Evolutionary conservation across 2,888 invertebrate genomes (phyloP).

Genomic region (Poecilobothrus nobilitatus): DNA sequence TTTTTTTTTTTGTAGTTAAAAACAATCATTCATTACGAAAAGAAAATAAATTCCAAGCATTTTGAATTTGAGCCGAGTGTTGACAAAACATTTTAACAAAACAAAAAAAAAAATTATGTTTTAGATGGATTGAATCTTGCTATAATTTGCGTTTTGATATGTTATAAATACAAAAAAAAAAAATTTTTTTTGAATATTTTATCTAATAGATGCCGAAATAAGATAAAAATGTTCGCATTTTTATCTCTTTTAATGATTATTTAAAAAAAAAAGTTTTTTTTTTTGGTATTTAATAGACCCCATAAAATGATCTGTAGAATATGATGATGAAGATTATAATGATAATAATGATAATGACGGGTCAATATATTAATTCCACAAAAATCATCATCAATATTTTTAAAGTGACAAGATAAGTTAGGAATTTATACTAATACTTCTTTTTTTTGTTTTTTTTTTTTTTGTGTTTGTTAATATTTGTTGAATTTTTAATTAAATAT

Average conservation of each 20-base stretch:
- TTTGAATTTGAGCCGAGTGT: neutral
- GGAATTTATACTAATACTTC: neutral
- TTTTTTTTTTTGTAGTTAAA: neutral
- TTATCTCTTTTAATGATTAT: neutral
- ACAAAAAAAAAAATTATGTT: neutral
- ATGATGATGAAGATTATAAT: no score
- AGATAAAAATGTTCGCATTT: neutral
- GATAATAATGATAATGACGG: neutral
- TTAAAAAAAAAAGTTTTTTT: neutral
- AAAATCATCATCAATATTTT: neutral
- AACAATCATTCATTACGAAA: neutral
- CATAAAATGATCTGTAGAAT: no score
- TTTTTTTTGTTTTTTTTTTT: neutral
- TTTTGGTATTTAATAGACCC: no score
- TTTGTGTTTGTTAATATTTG: neutral
- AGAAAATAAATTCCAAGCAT: neutral
- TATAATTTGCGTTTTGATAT: neutral
- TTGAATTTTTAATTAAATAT: constrained; percentile 4
- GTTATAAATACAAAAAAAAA: neutral
- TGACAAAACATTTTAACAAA: neutral
- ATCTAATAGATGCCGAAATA: neutral
- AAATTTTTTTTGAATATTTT: neutral
- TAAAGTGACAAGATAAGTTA: neutral
- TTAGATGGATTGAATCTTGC: neutral
- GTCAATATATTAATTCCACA: neutral